These are phyloP conservation scores for Trissolcus japonicus DNA, from an alignment of 2,888 invertebrate species.

Conservation along the genomic window DNA sequence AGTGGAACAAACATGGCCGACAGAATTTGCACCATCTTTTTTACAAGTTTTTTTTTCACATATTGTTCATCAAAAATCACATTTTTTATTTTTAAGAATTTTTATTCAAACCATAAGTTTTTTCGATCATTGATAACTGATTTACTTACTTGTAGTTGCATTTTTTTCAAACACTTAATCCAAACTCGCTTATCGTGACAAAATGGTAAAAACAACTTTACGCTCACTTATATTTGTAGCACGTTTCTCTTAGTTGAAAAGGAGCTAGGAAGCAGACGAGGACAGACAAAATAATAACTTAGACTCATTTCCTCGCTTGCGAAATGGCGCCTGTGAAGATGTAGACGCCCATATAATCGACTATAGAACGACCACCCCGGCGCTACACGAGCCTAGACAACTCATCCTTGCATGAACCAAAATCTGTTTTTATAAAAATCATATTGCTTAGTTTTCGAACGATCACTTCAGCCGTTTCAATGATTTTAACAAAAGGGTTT, in stretches of 20 bases:
- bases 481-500: too few species aligned
- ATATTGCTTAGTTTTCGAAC: neutral
- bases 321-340: slow-evolving; percentile 44
- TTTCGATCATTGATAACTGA: too few species aligned
- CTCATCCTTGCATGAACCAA: slow-evolving; percentile 7
- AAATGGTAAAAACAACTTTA: slow-evolving; percentile 34
- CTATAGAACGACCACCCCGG: slow-evolving; percentile 38
- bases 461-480: neutral
- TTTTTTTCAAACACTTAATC: too few species aligned
- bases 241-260: slow-evolving; percentile 36
- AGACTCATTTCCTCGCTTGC: slow-evolving; percentile 45
- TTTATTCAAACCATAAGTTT: too few species aligned
- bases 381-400: slow-evolving; percentile 9
- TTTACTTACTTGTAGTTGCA: too few species aligned
- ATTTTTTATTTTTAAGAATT: too few species aligned
- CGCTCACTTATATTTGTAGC: slow-evolving; percentile 41
- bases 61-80: too few species aligned
- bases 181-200: slow-evolving; percentile 10
- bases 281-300: slow-evolving; percentile 33
- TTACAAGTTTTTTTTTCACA: too few species aligned
- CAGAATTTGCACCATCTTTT: neutral
- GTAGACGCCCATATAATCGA: slow-evolving; percentile 42
- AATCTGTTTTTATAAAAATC: slow-evolving; percentile 14
- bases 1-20: slow-evolving; percentile 34
- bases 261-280: slow-evolving; percentile 6